Evolutionary conservation across 2,113 vertebrate species (phyloP).

Genomic region (Charina bottae): DNA sequence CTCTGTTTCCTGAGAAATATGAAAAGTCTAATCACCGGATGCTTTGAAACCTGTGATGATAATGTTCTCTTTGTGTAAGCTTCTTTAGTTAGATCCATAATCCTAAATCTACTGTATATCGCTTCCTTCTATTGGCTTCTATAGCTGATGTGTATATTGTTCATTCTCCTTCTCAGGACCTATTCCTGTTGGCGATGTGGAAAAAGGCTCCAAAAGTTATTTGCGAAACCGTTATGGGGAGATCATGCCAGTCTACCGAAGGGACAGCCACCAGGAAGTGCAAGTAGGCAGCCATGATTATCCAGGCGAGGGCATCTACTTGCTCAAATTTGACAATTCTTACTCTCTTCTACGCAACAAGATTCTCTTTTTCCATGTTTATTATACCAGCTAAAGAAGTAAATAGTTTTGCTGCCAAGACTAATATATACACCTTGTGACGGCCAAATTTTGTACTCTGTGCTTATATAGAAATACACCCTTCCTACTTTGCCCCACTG

Average conservation of each 20-base stretch:
- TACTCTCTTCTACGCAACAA: slow-evolving; percentile 98
- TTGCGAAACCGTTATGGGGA: slow-evolving; percentile 86
- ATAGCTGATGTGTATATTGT: slow-evolving; percentile 8
- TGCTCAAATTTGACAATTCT: slow-evolving; percentile 97
- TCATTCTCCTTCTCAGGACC: slow-evolving; percentile 76
- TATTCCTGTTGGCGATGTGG: slow-evolving; percentile 86
- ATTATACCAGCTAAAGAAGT: slow-evolving; percentile 83
- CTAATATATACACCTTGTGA: slow-evolving; percentile 18
- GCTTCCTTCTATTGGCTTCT: not conserved
- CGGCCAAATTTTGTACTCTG: slow-evolving; percentile 48
- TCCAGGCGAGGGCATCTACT: slow-evolving; percentile 95
- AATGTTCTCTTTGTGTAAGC: not conserved
- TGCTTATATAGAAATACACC: slow-evolving; percentile 51
- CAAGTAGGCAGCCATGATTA: slow-evolving; percentile 93
- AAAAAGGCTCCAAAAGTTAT: slow-evolving; percentile 86
- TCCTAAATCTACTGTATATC: not conserved
- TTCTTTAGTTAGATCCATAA: not conserved
- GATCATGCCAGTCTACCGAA: slow-evolving; percentile 90
- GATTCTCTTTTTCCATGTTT: slow-evolving; percentile 95
- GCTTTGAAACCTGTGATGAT: not conserved
- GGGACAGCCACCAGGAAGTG: slow-evolving; percentile 91
- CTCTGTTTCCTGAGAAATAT: not conserved
- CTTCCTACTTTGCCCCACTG: slow-evolving; percentile 18
- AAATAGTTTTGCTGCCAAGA: not conserved
- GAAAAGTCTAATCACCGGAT: not conserved